These are phyloP conservation scores for Colletes latitarsis DNA, from an alignment of 1,140 invertebrate species.

Conservation along the genomic window DNA sequence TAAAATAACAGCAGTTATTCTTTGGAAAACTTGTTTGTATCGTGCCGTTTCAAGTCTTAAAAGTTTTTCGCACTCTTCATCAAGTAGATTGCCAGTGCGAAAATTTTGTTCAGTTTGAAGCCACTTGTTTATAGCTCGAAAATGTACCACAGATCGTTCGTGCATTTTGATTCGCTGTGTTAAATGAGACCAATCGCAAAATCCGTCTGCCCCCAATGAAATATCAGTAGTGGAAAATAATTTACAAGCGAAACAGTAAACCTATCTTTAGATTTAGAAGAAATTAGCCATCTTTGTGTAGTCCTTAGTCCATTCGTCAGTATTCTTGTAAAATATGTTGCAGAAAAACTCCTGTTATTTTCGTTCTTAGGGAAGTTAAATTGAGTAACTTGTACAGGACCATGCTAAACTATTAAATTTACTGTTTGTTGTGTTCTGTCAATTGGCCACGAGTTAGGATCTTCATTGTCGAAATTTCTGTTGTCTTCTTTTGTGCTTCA, in stretches of 20 bases:
- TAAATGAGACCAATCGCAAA: conserved; percentile 34
- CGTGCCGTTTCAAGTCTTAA: conserved; percentile 21
- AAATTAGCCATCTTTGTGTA: conserved; percentile 31
- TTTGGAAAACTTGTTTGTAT: conserved; percentile 35
- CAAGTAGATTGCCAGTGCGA: conserved; percentile 36
- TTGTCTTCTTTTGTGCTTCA: conserved; percentile 19
- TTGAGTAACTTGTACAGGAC: conserved; percentile 37
- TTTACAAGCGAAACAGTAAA: conserved; percentile 38
- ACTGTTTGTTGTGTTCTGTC: conserved; percentile 19
- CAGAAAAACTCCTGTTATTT: conserved; percentile 35
- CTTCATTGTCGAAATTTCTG: conserved; percentile 27
- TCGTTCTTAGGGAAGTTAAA: conserved; percentile 39
- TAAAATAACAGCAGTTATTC: conserved; percentile 44
- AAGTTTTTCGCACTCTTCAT: conserved; percentile 36
- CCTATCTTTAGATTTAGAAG: conserved; percentile 36
- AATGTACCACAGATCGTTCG: conserved; percentile 37
- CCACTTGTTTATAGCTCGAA: conserved; percentile 36
- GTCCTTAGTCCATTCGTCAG: conserved; percentile 29
- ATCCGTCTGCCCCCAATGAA: conserved; percentile 22
- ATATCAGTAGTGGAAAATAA: conserved; percentile 36
- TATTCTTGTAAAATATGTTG: conserved; percentile 37
- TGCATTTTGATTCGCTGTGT: conserved; percentile 41
- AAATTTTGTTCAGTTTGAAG: conserved; percentile 41
- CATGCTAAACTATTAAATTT: conserved; percentile 31
- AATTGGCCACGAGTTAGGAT: conserved; percentile 23